Conservation (phyloP, 2,113 vertebrate genomes). For the Dendropsophus ebraccatus region DNA sequence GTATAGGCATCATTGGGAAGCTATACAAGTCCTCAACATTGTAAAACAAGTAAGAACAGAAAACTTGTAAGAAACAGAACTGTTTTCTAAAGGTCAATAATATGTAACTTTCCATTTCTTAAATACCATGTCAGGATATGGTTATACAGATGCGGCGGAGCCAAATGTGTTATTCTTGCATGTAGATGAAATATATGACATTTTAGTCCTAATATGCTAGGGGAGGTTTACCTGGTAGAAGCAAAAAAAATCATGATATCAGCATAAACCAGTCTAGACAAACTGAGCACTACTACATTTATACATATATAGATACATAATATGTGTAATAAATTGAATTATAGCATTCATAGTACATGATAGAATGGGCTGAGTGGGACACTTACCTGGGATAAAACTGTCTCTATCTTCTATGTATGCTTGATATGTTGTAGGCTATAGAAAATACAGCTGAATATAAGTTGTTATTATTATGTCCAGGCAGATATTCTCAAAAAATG, state of each 20-base stretch:
- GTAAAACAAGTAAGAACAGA: background rate
- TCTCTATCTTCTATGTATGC: background rate
- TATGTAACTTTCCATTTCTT: background rate
- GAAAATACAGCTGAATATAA: background rate
- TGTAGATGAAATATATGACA: background rate
- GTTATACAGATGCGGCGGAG: background rate
- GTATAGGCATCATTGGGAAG: background rate
- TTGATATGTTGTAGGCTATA: background rate
- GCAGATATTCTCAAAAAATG: background rate
- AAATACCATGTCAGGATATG: background rate
- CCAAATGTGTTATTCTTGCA: background rate
- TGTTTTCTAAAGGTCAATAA: no score
- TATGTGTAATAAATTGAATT: background rate
- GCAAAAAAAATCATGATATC: background rate
- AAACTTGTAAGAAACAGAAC: background rate
- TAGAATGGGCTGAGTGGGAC: background rate
- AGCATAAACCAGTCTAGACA: background rate
- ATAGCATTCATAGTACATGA: background rate
- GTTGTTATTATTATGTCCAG: background rate
- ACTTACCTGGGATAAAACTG: slow-evolving; percentile 42
- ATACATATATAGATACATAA: background rate
- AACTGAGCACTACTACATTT: background rate
- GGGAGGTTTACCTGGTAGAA: background rate
- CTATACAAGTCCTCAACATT: no score
- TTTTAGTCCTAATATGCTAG: background rate